These are phyloP conservation scores for Epicampocera succincta DNA, from an alignment of 2,888 invertebrate species.

Conservation along the genomic window DNA sequence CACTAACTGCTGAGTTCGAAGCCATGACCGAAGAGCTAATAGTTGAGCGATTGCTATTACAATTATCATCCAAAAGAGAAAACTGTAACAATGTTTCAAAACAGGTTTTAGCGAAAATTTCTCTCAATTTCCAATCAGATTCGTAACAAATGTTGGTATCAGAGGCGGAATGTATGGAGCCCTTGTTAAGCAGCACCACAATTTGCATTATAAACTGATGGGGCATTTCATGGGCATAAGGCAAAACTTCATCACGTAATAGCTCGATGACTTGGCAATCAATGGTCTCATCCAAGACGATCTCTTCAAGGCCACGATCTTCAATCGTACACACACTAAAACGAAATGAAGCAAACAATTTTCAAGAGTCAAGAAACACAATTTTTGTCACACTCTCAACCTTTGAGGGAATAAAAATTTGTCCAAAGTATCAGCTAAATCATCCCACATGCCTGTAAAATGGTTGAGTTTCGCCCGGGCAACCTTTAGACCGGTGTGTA, in stretches of 20 bases:
- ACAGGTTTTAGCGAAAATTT: slow-evolving; percentile 97
- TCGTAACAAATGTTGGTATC: slow-evolving; percentile 86
- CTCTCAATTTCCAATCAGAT: slow-evolving; percentile 90
- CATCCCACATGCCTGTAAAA: slow-evolving; percentile 92
- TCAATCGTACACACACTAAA: slow-evolving; percentile 83
- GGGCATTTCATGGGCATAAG: slow-evolving; percentile 89
- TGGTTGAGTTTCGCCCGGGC: slow-evolving; percentile 90
- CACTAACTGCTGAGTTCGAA: slow-evolving; percentile 49
- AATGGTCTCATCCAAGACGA: slow-evolving; percentile 88
- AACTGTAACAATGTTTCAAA: slow-evolving; percentile 97
- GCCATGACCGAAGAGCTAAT: slow-evolving; percentile 15
- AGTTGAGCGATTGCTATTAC: slow-evolving; percentile 79
- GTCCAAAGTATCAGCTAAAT: slow-evolving; percentile 92
- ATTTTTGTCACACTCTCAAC: slow-evolving; percentile 80
- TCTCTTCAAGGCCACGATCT: slow-evolving; percentile 84
- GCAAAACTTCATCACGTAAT: slow-evolving; percentile 90
- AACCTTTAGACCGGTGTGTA: slow-evolving; percentile 92
- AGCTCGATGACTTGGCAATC: slow-evolving; percentile 92
- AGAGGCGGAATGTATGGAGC: slow-evolving; percentile 90
- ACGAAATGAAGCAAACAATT: neutral
- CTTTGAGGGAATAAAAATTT: slow-evolving; percentile 94
- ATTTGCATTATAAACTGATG: slow-evolving; percentile 91
- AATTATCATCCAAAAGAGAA: slow-evolving; percentile 90
- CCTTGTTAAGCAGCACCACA: slow-evolving; percentile 91
- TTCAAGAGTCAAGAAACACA: neutral